Conservation (phyloP, 2,888 invertebrate genomes). For the Drosophila trichaetosa region DNA sequence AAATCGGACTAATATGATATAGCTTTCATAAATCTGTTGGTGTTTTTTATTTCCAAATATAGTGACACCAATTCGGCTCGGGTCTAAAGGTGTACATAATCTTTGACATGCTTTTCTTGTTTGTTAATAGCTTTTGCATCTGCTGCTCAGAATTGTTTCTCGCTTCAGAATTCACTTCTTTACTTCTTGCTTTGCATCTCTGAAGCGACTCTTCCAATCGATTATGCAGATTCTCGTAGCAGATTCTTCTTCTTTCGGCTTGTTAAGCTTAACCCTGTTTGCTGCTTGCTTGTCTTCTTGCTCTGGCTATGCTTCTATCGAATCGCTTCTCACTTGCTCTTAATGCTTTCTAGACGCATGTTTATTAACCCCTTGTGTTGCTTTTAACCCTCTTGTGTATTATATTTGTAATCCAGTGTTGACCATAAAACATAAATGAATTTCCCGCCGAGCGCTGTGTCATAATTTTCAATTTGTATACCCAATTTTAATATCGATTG, state of each 20-base stretch:
- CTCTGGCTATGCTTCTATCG: background rate
- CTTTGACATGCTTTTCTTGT: background rate
- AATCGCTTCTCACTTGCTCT: background rate
- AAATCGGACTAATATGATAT: background rate
- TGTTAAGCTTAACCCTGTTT: background rate
- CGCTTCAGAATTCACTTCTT: background rate
- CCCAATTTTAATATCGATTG: slow-evolving; percentile 77
- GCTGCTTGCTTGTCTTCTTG: background rate
- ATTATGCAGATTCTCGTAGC: background rate
- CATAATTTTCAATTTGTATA: slow-evolving; percentile 76
- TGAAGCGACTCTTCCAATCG: background rate
- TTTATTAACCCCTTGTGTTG: slow-evolving; percentile 32
- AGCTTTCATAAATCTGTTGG: background rate
- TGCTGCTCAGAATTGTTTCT: background rate
- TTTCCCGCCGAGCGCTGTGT: slow-evolving; percentile 40
- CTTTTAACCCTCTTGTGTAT: slow-evolving; percentile 49
- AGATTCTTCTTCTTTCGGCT: background rate
- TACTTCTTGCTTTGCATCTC: background rate
- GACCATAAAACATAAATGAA: slow-evolving; percentile 61
- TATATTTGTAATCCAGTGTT: slow-evolving; percentile 54
- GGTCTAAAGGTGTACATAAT: background rate
- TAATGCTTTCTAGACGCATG: background rate
- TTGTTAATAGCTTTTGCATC: background rate
- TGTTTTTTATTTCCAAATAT: background rate
- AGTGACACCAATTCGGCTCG: background rate